Conservation (phyloP, 2,113 vertebrate species). For the Nesospiza acunhae region DNA sequence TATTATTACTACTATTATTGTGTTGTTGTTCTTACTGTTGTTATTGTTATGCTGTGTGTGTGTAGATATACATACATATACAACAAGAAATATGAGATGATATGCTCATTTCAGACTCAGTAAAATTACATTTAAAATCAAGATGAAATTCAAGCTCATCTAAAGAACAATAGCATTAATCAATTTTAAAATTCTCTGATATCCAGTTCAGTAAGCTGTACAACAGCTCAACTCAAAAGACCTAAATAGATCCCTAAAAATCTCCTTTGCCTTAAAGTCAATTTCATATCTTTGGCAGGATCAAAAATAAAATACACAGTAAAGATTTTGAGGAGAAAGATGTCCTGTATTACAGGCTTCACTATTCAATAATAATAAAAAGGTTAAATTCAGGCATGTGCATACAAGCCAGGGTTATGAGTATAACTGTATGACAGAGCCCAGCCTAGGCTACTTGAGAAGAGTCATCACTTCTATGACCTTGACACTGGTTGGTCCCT, state of each 20-base stretch:
- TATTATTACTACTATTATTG: not conserved
- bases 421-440: slow-evolving; percentile 35
- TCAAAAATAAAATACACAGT: not conserved
- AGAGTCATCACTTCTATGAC: slow-evolving; percentile 65
- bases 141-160: not conserved
- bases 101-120: not conserved
- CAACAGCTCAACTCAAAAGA: not conserved
- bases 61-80: too few relatives aligned
- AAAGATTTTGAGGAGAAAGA: not conserved
- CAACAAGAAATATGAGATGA: not conserved
- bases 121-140: not conserved
- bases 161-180: not conserved
- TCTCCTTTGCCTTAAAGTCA: not conserved
- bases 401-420: slow-evolving; percentile 6
- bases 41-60: not conserved
- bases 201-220: not conserved
- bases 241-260: not conserved
- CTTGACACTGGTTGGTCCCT: slow-evolving; percentile 70
- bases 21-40: not conserved
- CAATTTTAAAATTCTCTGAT: not conserved
- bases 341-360: not conserved
- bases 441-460: slow-evolving; percentile 54
- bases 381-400: not conserved
- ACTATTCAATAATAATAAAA: not conserved
- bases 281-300: not conserved